Conservation (phyloP, 2,888 invertebrate genomes). For the Dryobotodes eremita region DNA sequence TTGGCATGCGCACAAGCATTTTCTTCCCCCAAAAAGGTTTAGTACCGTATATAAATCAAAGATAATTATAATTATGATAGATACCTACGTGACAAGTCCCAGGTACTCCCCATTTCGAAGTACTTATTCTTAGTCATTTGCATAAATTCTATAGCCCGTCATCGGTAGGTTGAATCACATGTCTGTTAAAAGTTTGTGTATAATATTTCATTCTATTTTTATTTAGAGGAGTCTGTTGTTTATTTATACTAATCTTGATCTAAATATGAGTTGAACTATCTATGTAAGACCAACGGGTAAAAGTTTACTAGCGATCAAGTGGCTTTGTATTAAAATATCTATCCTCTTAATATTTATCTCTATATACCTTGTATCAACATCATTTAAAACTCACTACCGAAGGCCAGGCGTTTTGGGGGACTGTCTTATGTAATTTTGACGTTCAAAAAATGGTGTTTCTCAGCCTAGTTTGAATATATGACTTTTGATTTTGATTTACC, state of each 20-base stretch:
- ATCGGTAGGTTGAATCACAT: conserved; percentile 39
- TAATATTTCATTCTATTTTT: conserved; percentile 44
- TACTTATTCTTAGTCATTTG: conserved; percentile 27
- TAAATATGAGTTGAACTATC: conserved; percentile 24
- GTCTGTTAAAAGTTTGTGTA: conserved; percentile 42
- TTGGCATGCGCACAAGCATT: not conserved
- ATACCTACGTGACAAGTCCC: conserved; percentile 23
- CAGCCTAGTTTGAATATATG: too few relatives aligned
- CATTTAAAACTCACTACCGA: too few relatives aligned
- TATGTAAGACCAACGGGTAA: not conserved
- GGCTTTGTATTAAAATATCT: not conserved
- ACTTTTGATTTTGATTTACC: too few relatives aligned
- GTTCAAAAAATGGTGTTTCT: too few relatives aligned
- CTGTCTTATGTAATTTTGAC: too few relatives aligned
- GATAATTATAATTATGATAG: not conserved
- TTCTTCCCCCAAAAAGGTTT: not conserved
- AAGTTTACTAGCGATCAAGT: conserved; percentile 5
- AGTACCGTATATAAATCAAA: not conserved
- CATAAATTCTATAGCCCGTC: conserved; percentile 19
- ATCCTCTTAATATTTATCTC: not conserved
- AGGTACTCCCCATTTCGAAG: conserved; percentile 8
- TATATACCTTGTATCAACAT: not conserved
- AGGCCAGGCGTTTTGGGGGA: too few relatives aligned
- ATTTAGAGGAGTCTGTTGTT: conserved; percentile 29
- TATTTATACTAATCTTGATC: conserved; percentile 34